These are phyloP conservation scores for Misgurnus mizolepis DNA, from an alignment of 2,113 vertebrate species.

Conservation along the genomic window DNA sequence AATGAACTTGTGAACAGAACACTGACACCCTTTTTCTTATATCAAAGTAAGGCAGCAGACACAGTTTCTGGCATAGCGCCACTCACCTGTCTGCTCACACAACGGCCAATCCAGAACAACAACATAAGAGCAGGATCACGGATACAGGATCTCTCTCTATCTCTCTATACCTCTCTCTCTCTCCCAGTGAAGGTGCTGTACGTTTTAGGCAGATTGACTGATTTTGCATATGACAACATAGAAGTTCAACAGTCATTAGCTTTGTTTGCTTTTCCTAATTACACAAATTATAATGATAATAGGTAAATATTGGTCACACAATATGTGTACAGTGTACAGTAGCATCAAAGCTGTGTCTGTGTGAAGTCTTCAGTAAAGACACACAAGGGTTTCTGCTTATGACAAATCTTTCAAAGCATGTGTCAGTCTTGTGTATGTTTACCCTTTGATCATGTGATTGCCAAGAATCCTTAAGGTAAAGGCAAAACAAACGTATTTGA, in stretches of 20 bases:
- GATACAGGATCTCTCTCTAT: slow-evolving; percentile 70
- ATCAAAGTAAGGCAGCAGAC: slow-evolving; percentile 57
- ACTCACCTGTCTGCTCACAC: slow-evolving; percentile 71
- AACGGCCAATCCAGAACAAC: slow-evolving; percentile 76
- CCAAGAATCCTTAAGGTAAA: background rate
- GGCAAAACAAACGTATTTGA: background rate
- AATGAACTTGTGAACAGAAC: background rate
- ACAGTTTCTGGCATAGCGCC: slow-evolving; percentile 65
- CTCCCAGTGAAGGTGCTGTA: background rate
- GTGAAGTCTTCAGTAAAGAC: background rate
- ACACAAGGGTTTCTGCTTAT: background rate
- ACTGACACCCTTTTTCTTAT: background rate
- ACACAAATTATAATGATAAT: background rate
- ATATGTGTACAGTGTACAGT: background rate
- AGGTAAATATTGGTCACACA: background rate
- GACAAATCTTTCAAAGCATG: background rate
- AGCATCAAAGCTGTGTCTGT: too few relatives aligned
- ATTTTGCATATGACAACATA: slow-evolving; percentile 14
- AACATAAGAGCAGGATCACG: slow-evolving; percentile 76
- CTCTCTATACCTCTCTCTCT: background rate
- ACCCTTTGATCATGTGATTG: background rate
- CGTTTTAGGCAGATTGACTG: background rate
- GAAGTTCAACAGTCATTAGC: background rate
- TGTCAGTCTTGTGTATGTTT: too few relatives aligned
- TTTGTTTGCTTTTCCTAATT: slow-evolving; percentile 3